Conservation (phyloP, 2,113 vertebrate species). For the Pteruthius melanotis region DNA sequence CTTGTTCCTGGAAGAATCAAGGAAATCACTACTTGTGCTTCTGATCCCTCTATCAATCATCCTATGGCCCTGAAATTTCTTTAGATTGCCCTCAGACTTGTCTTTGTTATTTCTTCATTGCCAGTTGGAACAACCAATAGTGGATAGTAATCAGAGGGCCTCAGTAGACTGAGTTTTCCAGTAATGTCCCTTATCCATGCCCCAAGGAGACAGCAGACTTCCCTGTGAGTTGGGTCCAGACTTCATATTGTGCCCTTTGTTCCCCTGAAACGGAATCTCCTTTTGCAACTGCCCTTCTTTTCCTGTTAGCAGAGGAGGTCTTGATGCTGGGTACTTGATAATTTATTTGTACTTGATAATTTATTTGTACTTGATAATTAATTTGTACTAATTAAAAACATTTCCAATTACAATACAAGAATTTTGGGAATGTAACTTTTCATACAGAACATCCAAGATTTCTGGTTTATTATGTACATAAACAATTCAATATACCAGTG, state of each 20-base stretch:
- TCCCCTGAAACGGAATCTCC: not conserved
- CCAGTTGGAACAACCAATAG: not conserved
- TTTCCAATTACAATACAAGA: not conserved
- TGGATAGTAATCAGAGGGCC: not conserved
- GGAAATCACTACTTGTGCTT: not conserved
- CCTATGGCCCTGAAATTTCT: not conserved
- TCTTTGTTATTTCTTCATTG: fast-evolving
- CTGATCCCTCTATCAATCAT: not conserved
- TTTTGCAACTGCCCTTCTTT: not conserved
- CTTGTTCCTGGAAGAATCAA: not conserved
- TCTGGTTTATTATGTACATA: not conserved
- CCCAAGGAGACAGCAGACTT: not conserved
- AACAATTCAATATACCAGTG: not conserved
- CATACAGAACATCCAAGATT: not conserved
- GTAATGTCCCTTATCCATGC: not conserved
- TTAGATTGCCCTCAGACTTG: not conserved
- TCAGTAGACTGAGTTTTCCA: not conserved
- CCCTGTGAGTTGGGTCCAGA: not conserved
- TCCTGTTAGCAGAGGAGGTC: not conserved
- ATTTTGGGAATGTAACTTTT: not conserved
- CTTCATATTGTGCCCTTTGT: not conserved
- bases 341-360: not conserved
- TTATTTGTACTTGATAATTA: not conserved
- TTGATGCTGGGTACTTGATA: not conserved
- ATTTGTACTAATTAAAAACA: not conserved